Percentiles rank a stretch among this genome's conserved stretches.
Conservation (phyloP, 1,140 invertebrate genomes). For the Elysia chlorotica region DNA sequence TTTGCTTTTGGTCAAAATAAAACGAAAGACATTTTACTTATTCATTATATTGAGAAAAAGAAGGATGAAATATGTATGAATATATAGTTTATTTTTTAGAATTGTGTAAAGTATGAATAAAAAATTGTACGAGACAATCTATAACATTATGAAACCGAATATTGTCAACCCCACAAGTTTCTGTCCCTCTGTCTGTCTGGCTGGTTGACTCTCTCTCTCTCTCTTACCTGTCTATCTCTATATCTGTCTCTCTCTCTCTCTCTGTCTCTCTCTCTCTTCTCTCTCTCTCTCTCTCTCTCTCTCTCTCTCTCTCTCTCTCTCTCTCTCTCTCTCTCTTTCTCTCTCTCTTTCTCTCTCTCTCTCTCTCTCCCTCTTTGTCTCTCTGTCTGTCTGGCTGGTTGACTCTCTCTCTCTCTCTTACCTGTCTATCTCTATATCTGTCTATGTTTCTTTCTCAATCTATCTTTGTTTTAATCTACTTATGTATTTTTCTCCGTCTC, state of each 20-base stretch:
- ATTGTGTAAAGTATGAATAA: too few relatives aligned
- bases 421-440: not conserved
- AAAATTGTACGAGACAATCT: too few relatives aligned
- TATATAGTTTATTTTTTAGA: too few relatives aligned
- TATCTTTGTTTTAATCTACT: not conserved
- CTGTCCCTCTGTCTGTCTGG: too few relatives aligned
- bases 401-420: not conserved
- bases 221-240: not conserved
- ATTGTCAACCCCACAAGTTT: too few relatives aligned
- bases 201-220: not conserved
- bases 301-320: not conserved
- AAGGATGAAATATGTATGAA: too few relatives aligned
- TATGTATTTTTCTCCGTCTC: too few relatives aligned
- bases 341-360: not conserved
- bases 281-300: not conserved
- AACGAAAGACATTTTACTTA: too few relatives aligned
- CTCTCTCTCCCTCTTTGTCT: not conserved
- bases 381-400: not conserved
- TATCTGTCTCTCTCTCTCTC: not conserved
- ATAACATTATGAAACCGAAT: too few relatives aligned
- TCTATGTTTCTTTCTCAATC: not conserved
- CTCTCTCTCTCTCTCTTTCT: not conserved
- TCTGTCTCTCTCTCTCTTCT: not conserved
- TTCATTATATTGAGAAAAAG: too few relatives aligned
- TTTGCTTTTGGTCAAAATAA: too few relatives aligned